Conservation (phyloP, 2,113 vertebrate species). For the Isichthys henryi region DNA sequence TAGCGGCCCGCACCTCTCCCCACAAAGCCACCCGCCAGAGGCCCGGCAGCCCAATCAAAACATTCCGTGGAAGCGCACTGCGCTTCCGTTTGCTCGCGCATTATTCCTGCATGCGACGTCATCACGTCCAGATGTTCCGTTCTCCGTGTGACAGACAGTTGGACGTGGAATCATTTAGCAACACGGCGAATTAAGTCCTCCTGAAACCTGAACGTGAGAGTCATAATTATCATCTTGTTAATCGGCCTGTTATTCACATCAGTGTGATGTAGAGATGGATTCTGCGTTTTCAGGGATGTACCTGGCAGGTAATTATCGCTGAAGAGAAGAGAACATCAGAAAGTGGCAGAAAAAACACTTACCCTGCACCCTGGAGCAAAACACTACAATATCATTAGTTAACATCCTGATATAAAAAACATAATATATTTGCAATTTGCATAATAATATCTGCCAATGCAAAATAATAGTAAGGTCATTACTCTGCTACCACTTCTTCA, state of each 20-base stretch:
- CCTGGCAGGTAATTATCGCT: not conserved
- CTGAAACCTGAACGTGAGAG: not conserved
- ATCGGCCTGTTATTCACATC: not conserved
- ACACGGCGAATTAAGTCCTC: not conserved
- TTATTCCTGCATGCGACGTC: not conserved
- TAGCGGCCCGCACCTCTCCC: rapidly evolving
- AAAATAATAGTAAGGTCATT: not conserved
- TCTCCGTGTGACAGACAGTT: not conserved
- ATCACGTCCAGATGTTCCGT: not conserved
- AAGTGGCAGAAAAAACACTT: not conserved
- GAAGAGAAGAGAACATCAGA: not conserved
- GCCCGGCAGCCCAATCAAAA: not conserved
- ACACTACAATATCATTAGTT: not conserved
- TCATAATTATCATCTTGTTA: not conserved
- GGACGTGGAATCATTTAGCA: not conserved
- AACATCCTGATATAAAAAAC: not conserved
- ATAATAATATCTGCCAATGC: not conserved
- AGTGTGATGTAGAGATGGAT: not conserved
- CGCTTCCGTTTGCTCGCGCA: not conserved
- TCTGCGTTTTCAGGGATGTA: not conserved
- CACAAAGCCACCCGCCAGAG: not conserved
- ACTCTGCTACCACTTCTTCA: not conserved
- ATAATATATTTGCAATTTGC: not conserved
- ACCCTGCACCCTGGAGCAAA: not conserved
- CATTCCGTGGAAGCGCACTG: not conserved